Base-by-base conservation (phyloP, 2,113 vertebrate species). In the Anser brachyrhynchus region DNA sequence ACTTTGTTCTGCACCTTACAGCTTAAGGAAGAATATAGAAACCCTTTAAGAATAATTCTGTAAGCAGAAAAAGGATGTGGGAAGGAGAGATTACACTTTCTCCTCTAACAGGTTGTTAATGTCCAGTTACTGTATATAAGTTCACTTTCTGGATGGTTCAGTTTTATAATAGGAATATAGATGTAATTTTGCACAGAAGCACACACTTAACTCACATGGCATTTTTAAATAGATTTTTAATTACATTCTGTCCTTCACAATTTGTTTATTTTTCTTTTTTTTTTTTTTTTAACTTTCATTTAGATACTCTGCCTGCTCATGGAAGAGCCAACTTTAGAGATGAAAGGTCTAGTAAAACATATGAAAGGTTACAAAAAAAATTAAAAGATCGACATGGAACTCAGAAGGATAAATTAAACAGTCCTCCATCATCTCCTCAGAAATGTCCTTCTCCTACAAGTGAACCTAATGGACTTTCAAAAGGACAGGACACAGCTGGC, bases 311-410 rank as follows among this genome's bases (percentile, higher is more conserved):
- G 93, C 96, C 98, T 83, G 97, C 97, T 95, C 99, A 99, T 58
- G 99, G 98, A 95, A 98, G 99, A 88, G 98, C 98, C 31, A 97
- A 97, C 89, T 99, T 99, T 65, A 98, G 99, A 98, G 99, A 99
- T 19, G 99, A 99, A 97, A 98, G 99, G 97, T 98, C 99, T 81
- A 99, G 97, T 98, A 99, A 99, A 98, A 99, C 99, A 1, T 99
- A 99, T 1, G 99, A 99, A 96, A 98, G 99, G 51, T 98, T 99
- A 91, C 99, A 99, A 97, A 99, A 99, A 95, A 99, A 99, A 92
- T 97, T 99, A 78, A 99, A 99, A 96, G 99, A 99, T 73, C 98
- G 99, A 39, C 99, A 99, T 77, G 98, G 98, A 83, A 98, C 98
- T 85, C 98, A 98, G 87, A 99, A 99, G 95, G 99, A 99, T 95